A percentile compares a stretch with the other conserved stretches of the same genome.
Evolutionary conservation across 2,797 vertebrate genomes (phyloP).

Genomic region (Melopsittacus undulatus): DNA sequence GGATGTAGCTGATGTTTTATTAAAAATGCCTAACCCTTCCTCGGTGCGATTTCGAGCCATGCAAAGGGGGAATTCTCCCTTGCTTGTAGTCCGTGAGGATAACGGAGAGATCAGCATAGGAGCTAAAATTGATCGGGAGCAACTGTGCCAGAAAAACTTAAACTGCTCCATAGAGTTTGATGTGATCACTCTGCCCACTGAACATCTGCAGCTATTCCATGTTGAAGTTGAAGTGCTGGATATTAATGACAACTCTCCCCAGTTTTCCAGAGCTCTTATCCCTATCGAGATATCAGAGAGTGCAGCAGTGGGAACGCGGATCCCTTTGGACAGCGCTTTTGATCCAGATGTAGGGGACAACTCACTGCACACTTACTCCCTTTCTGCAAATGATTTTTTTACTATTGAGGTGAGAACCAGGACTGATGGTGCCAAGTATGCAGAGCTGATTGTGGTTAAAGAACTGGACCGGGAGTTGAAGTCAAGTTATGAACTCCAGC

Average conservation of each 20-base stretch:
- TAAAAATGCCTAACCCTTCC: conserved; percentile 85
- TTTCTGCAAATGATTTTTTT: conserved; percentile 91
- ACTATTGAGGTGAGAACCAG: conserved; percentile 90
- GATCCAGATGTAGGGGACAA: conserved; percentile 96
- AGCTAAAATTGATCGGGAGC: conserved; percentile 92
- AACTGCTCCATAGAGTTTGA: conserved; percentile 98
- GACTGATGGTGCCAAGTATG: conserved; percentile 94
- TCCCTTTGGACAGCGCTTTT: conserved; percentile 91
- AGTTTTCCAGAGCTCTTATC: conserved; percentile 90
- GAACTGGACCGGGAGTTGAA: conserved; percentile 92
- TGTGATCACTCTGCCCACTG: conserved; percentile 94
- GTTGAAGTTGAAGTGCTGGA: conserved; percentile 96
- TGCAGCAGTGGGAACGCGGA: conserved; percentile 90
- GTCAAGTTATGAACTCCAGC: conserved; percentile 89
- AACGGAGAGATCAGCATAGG: conserved; percentile 93
- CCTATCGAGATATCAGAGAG: conserved; percentile 97
- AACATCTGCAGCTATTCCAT: conserved; percentile 94
- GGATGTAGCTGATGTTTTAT: conserved; percentile 87
- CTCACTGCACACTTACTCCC: conserved; percentile 89
- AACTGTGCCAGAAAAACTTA: conserved; percentile 92
- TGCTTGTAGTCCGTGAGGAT: conserved; percentile 89
- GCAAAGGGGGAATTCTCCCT: conserved; percentile 86
- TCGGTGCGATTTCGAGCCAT: conserved; percentile 92
- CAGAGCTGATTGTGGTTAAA: conserved; percentile 90
- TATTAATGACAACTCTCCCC: conserved; percentile 96